These are phyloP conservation scores for Apamea anceps DNA, from an alignment of 2,888 invertebrate genomes.

Conservation along the genomic window DNA sequence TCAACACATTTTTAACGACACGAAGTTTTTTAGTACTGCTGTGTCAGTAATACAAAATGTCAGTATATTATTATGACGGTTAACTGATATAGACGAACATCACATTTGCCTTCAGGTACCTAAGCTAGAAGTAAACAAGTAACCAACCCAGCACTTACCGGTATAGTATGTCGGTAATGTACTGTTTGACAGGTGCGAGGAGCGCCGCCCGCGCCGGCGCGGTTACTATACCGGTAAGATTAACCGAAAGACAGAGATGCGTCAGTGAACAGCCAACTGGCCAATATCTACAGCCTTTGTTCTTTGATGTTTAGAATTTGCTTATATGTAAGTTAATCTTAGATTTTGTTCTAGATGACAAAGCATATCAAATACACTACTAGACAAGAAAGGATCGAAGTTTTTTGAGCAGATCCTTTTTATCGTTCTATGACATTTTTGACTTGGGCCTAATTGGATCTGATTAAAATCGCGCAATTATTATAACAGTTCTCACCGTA, in stretches of 20 bases:
- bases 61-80: not conserved
- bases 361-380: not conserved
- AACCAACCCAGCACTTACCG: conserved; percentile 29
- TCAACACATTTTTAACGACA: too few species aligned
- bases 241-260: conserved; percentile 31
- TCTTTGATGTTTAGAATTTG: not conserved
- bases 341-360: not conserved
- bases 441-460: not conserved
- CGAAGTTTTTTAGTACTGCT: too few species aligned
- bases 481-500: not conserved
- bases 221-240: conserved; percentile 2
- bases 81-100: not conserved
- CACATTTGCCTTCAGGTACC: not conserved
- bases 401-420: not conserved
- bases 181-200: conserved; percentile 30
- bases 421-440: not conserved
- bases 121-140: conserved; percentile 14
- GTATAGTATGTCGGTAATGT: conserved; percentile 36
- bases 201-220: conserved; percentile 4
- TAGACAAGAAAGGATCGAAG: too few species aligned
- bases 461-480: not conserved
- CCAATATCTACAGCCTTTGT: conserved; percentile 11
- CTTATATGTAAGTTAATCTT: not conserved
- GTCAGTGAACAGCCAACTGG: conserved; percentile 17
- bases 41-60: not conserved